Evolutionary conservation across 2,113 vertebrate genomes (phyloP).

Genomic region (Lycocorax pyrrhopterus): DNA sequence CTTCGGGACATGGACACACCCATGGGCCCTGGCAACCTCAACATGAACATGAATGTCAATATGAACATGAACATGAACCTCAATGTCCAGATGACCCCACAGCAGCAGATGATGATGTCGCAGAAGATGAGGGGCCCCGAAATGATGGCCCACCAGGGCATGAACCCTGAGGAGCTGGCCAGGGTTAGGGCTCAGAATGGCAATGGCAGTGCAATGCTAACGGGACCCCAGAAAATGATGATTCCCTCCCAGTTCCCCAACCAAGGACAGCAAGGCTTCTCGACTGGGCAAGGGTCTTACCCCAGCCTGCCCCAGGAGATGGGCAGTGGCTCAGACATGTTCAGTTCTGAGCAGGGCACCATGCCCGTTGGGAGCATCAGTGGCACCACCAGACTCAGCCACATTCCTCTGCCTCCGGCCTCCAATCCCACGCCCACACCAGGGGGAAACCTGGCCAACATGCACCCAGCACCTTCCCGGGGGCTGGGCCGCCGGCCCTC

Average conservation of each 20-base stretch:
- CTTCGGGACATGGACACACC: constrained; percentile 86
- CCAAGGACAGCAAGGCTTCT: constrained; percentile 81
- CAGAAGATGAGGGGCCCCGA: constrained; percentile 86
- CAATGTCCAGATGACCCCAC: constrained; percentile 85
- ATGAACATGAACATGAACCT: constrained; percentile 88
- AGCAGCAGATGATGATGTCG: constrained; percentile 85
- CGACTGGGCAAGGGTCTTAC: constrained; percentile 76
- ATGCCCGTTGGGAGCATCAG: constrained; percentile 73
- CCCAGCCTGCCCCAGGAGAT: constrained; percentile 78
- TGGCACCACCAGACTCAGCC: constrained; percentile 83
- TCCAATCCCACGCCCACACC: constrained; percentile 54
- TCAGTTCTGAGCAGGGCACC: constrained; percentile 80
- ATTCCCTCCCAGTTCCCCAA: constrained; percentile 80
- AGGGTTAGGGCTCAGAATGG: constrained; percentile 84
- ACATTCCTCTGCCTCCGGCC: constrained; percentile 79
- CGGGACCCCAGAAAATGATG: constrained; percentile 79
- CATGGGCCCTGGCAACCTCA: constrained; percentile 81
- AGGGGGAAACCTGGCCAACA: constrained; percentile 40
- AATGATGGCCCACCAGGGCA: constrained; percentile 74
- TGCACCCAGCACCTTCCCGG: constrained; percentile 75
- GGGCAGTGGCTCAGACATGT: constrained; percentile 78
- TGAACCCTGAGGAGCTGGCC: constrained; percentile 83
- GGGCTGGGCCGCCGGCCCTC: constrained; percentile 82
- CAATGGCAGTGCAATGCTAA: constrained; percentile 66
- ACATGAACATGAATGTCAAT: constrained; percentile 85